These are phyloP conservation scores for Conchocele bisecta DNA, from an alignment of 2,888 invertebrate species.

Conservation along the genomic window DNA sequence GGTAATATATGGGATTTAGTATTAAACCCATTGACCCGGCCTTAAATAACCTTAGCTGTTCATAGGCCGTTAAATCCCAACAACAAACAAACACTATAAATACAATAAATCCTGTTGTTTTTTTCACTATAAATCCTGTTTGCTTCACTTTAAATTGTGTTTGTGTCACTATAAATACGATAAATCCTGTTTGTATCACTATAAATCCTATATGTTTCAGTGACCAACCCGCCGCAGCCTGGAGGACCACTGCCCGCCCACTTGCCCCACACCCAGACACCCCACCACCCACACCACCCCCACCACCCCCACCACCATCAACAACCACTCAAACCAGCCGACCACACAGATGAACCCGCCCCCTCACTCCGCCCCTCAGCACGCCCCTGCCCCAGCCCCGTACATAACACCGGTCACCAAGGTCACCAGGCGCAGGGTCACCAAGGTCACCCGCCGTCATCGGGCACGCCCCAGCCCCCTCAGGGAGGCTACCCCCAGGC, in stretches of 20 bases:
- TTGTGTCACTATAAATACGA: no score
- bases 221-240: slow-evolving; percentile 54
- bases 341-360: slow-evolving; percentile 56
- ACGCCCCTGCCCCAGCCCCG: slow-evolving; percentile 70
- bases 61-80: no score
- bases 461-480: slow-evolving; percentile 69
- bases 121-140: no score
- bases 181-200: no score
- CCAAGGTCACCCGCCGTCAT: slow-evolving; percentile 66
- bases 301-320: slow-evolving; percentile 40
- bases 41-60: no score
- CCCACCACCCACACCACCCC: slow-evolving; percentile 33
- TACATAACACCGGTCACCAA: slow-evolving; percentile 35
- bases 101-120: no score
- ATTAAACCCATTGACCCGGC: no score
- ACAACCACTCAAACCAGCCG: slow-evolving; percentile 14
- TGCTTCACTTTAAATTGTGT: no score
- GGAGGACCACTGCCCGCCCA: slow-evolving; percentile 62
- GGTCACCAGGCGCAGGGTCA: slow-evolving; percentile 45
- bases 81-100: no score
- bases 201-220: slow-evolving; percentile 40
- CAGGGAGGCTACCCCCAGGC: slow-evolving; percentile 56
- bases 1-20: no score
- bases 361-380: slow-evolving; percentile 42
- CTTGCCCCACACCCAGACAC: slow-evolving; percentile 51